Conservation (phyloP, 2,113 vertebrate genomes). For the Epinephelus cyanopodus region DNA sequence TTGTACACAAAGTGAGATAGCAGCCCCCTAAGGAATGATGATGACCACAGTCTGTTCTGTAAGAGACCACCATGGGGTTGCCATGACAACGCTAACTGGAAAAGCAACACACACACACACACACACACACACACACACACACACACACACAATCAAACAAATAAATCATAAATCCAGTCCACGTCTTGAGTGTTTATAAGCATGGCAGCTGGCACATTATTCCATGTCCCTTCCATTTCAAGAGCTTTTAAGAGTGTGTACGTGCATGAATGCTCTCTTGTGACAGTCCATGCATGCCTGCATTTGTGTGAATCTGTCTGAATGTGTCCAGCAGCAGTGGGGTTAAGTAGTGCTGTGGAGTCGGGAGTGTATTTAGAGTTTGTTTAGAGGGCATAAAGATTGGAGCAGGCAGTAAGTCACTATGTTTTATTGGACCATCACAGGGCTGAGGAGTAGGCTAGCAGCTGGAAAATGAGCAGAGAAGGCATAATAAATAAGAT, state of each 20-base stretch:
- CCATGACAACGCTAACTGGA: slow-evolving; percentile 22
- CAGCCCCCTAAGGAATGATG: slow-evolving; percentile 1
- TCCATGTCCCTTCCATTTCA: not conserved
- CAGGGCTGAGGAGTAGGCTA: slow-evolving; percentile 4
- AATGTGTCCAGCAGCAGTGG: not conserved
- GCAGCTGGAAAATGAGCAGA: slow-evolving; percentile 42
- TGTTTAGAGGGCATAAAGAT: slow-evolving; percentile 56
- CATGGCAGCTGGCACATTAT: slow-evolving; percentile 21
- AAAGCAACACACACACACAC: not conserved
- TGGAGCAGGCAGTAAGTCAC: slow-evolving; percentile 9
- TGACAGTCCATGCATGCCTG: not conserved
- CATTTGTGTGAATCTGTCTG: not conserved
- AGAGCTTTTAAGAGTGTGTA: slow-evolving; percentile 19
- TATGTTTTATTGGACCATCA: slow-evolving; percentile 42
- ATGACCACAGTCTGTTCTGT: not conserved
- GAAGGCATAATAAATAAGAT: slow-evolving; percentile 20
- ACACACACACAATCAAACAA: slow-evolving; percentile 4
- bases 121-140: not conserved
- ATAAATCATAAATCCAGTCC: not conserved
- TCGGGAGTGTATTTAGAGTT: slow-evolving; percentile 41
- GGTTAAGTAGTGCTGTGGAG: slow-evolving; percentile 30
- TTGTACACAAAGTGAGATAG: not conserved
- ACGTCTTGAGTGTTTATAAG: slow-evolving; percentile 23
- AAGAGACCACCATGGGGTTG: slow-evolving; percentile 4
- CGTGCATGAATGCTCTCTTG: slow-evolving; percentile 18